phyloP scores from a whole-genome alignment of 2,797 vertebrate species.

The Alauda arvensis region DNA sequence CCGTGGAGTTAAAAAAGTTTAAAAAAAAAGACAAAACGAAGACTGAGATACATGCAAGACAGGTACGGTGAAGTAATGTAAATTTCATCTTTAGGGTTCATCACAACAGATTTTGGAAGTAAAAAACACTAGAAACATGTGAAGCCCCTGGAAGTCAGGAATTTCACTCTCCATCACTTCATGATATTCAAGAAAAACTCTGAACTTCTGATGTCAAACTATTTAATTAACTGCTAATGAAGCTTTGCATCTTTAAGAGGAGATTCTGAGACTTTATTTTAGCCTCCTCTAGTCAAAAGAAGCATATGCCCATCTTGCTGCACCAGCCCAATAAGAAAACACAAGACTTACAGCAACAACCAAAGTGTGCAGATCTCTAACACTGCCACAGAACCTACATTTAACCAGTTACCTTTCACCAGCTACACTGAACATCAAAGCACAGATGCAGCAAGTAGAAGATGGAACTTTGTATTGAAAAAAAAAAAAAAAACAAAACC shows the following conservation, averaged over 20 bases:
- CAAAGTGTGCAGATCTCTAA: accelerated
- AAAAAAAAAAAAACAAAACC: too few relatives aligned
- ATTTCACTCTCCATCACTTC: not conserved
- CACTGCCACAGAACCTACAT: not conserved
- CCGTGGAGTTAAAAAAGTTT: too few relatives aligned
- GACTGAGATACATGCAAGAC: not conserved
- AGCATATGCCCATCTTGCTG: not conserved
- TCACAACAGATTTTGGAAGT: not conserved
- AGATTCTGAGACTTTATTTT: not conserved
- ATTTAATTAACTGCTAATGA: not conserved
- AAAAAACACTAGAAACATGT: not conserved
- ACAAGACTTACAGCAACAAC: not conserved
- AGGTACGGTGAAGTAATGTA: not conserved
- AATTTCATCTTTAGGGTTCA: not conserved
- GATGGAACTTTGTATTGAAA: accelerated
- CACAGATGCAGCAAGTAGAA: accelerated
- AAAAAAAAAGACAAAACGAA: not conserved
- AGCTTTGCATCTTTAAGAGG: not conserved
- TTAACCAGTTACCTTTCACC: not conserved
- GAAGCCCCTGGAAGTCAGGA: not conserved
- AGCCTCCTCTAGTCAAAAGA: not conserved
- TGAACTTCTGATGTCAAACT: not conserved
- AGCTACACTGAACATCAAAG: not conserved
- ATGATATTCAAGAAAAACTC: not conserved
- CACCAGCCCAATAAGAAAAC: not conserved